Percentiles rank a stretch among this genome's conserved stretches.
Conservation (phyloP, 1,140 invertebrate genomes). For the Drosophila simulans region DNA sequence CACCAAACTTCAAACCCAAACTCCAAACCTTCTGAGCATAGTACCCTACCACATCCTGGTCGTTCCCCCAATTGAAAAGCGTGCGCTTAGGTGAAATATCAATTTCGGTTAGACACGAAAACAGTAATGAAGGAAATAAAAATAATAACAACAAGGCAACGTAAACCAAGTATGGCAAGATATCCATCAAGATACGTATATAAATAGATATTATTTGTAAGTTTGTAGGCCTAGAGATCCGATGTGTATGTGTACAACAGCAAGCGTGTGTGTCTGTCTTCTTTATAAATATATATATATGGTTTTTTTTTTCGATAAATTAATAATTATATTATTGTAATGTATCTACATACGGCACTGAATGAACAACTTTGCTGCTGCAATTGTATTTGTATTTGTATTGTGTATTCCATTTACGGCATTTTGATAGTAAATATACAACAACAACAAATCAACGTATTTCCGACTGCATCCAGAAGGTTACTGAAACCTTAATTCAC, state of each 20-base stretch:
- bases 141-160: not conserved
- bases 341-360: slow-evolving; percentile 51
- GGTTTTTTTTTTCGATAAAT: slow-evolving; percentile 49
- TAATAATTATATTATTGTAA: slow-evolving; percentile 57
- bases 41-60: not conserved
- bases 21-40: not conserved
- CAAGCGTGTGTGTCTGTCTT: slow-evolving; percentile 27
- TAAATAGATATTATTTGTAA: slow-evolving; percentile 73
- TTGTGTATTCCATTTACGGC: slow-evolving; percentile 55
- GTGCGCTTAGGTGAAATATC: slow-evolving; percentile 58
- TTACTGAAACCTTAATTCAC: slow-evolving; percentile 13
- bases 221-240: slow-evolving; percentile 52
- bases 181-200: slow-evolving; percentile 51
- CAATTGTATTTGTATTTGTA: slow-evolving; percentile 53
- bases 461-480: slow-evolving; percentile 15
- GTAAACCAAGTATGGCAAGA: slow-evolving; percentile 27
- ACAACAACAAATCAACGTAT: slow-evolving; percentile 22
- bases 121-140: slow-evolving; percentile 1
- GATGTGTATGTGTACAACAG: slow-evolving; percentile 41
- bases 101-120: slow-evolving; percentile 40
- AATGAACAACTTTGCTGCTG: slow-evolving; percentile 30
- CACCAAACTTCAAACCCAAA: too few species aligned
- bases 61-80: slow-evolving; percentile 27
- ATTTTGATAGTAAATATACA: slow-evolving; percentile 50
- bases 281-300: slow-evolving; percentile 64